Evolutionary conservation across 2,113 vertebrate genomes (phyloP).

Genomic region (Oreocharis arfaki): DNA sequence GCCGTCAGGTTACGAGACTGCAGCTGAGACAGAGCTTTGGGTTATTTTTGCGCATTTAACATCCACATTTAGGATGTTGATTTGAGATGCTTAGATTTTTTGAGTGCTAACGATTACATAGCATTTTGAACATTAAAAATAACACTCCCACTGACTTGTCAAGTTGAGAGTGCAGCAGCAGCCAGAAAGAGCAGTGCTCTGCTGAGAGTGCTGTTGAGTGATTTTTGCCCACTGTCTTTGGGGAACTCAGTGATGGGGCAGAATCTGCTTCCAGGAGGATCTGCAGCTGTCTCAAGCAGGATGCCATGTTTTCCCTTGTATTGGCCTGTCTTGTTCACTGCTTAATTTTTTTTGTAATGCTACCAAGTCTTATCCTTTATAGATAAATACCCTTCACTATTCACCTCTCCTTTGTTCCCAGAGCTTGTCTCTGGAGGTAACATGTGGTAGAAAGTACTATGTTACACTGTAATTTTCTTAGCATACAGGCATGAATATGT

Average conservation of each 20-base stretch:
- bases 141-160: not conserved
- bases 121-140: not conserved
- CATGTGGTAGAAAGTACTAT: not conserved
- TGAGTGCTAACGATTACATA: not conserved
- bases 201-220: not conserved
- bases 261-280: not conserved
- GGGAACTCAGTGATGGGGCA: not conserved
- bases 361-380: not conserved
- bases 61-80: not conserved
- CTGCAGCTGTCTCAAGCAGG: not conserved
- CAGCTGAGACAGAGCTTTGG: not conserved
- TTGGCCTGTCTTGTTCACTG: not conserved
- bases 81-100: not conserved
- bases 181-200: not conserved
- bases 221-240: not conserved
- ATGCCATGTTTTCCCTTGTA: not conserved
- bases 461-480: not conserved
- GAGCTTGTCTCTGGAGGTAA: not conserved
- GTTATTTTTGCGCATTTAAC: not conserved
- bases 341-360: not conserved
- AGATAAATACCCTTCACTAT: not conserved
- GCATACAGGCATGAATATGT: not conserved
- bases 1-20: not conserved
- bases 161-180: not conserved
- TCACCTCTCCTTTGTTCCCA: not conserved